Evolutionary conservation across 2,113 vertebrate genomes (phyloP).

Genomic region (Salvelinus namaycush): DNA sequence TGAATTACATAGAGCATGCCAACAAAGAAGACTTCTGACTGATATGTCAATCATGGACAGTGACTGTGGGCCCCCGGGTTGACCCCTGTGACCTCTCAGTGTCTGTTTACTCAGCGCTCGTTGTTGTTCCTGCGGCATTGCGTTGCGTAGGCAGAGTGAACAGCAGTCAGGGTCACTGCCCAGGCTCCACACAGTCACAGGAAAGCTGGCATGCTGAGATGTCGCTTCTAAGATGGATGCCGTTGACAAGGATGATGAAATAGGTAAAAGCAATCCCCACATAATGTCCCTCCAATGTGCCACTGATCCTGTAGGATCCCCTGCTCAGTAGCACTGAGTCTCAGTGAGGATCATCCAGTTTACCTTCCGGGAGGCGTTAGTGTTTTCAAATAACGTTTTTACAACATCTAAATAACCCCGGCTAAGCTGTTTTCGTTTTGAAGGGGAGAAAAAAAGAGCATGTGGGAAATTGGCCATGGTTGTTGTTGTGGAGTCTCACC

Average conservation of each 20-base stretch:
- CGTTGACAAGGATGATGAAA: conserved; percentile 24
- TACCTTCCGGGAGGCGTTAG: conserved; percentile 31
- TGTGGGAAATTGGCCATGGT: conserved; percentile 57
- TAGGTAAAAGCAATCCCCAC: conserved; percentile 39
- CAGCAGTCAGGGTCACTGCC: not conserved
- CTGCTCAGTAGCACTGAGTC: conserved; percentile 31
- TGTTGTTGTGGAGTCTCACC: conserved; percentile 59
- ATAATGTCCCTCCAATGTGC: conserved; percentile 33
- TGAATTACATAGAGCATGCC: conserved; percentile 75
- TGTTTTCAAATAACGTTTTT: conserved; percentile 62
- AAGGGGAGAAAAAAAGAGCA: conserved; percentile 29
- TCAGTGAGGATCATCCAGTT: conserved; percentile 37
- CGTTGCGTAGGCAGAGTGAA: not conserved
- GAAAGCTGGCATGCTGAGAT: conserved; percentile 17
- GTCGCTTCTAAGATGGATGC: conserved; percentile 35
- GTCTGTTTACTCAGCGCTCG: conserved; percentile 25
- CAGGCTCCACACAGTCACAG: conserved; percentile 7
- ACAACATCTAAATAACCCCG: conserved; percentile 62
- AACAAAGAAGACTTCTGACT: conserved; percentile 52
- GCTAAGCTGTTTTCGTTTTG: conserved; percentile 53
- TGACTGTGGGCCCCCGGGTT: conserved; percentile 20
- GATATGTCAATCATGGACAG: conserved; percentile 36
- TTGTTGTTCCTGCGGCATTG: conserved; percentile 5
- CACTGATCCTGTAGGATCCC: conserved; percentile 39
- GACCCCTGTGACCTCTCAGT: conserved; percentile 20